Base-by-base conservation (phyloP, 2,888 invertebrate genomes). In the Pilophorus perplexus region DNA sequence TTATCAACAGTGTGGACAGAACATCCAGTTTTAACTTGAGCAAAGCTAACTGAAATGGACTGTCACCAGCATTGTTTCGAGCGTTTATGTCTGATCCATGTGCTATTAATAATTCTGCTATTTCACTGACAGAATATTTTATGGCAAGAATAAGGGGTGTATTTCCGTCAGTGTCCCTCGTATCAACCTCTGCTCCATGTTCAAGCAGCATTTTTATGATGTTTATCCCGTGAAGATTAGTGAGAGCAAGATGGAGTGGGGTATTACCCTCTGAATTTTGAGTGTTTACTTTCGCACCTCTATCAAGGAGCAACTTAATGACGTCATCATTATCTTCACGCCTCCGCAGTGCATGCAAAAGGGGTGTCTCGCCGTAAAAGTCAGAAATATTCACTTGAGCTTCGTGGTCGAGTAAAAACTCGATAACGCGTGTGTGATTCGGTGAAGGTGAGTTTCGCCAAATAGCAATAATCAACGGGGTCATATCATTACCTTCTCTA, bases 141-240 rank as follows among this genome's bases (percentile, higher is more conserved):
- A 52, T 16, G 5, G 52, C 52, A n/a, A 52, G 16, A 23, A 52
- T 52, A 28, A 52, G 52, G 1, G 52, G 52, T 22, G 52, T 52
- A 52, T 25, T 52, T 1, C 52, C 52, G 23, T 25, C 25, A 1
- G 52, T 12, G 27, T 52, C 52, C 27, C 16, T 52, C 1, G 14
- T 23, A 28, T 52, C 52, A 25, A 52, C 52, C 10, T 27, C 52
- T 2, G 52, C 52, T 6, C 52, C 52, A 3, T 52, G 2, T 8
- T 52, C 25, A 28, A 52, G 25, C 14, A 52, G 16, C 52, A 52
- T 25, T 16, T 52, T 25, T 10, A 52, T 25, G 8, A 52, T 16
- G 20, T 25, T 27, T 1, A 27, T 18, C 10, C 28, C 52, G 3
- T 12, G 25, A 6, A 8, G 23, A 28, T 27, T 23, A 16, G 52